Evolutionary conservation across 2,797 vertebrate species (phyloP).

Genomic region (Tarsius wallacei): DNA sequence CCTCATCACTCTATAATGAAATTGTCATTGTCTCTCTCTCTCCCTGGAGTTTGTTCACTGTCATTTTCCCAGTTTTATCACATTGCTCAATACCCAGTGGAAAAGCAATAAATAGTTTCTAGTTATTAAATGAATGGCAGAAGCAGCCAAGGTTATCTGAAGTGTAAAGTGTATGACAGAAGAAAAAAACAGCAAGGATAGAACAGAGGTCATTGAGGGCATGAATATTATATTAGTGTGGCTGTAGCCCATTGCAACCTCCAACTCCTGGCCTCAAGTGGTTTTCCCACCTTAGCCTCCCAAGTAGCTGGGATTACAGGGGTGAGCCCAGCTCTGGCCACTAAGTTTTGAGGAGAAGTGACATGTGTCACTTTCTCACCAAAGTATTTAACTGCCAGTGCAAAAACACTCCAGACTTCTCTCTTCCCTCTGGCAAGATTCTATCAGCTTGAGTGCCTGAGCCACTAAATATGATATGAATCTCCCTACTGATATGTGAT

Average conservation of each 20-base stretch:
- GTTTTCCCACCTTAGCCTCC: too few species aligned
- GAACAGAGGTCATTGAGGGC: not conserved
- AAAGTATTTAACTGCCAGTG: not conserved
- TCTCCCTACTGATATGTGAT: not conserved
- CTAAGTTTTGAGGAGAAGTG: not conserved
- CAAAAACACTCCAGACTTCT: not conserved
- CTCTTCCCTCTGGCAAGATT: not conserved
- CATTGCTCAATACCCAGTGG: not conserved
- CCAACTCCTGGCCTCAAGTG: too few species aligned
- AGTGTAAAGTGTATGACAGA: not conserved
- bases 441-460: not conserved
- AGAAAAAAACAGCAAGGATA: not conserved
- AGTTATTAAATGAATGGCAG: not conserved
- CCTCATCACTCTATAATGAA: not conserved
- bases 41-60: not conserved
- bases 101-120: not conserved
- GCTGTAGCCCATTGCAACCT: too few species aligned
- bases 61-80: not conserved
- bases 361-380: not conserved
- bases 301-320: too few species aligned
- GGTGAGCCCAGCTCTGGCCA: not conserved
- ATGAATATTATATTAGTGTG: not conserved
- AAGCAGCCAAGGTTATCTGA: not conserved
- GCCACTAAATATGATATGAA: not conserved
- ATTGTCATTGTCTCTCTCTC: not conserved